Evolutionary conservation across 2,888 invertebrate genomes (phyloP).

Genomic region (Amphipyra tragopoginis): DNA sequence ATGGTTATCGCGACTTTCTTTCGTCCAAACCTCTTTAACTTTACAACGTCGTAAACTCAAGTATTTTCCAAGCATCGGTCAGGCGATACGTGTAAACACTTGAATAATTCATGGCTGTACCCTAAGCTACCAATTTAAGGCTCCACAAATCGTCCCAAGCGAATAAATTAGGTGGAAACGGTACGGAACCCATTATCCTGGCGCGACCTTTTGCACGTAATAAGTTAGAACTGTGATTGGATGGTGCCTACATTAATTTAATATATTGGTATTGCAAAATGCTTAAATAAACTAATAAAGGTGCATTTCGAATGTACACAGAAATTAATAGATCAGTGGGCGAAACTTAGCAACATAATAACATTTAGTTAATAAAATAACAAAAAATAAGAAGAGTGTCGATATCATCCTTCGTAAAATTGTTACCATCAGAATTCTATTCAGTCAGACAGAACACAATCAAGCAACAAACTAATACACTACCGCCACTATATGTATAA

Average conservation of each 20-base stretch:
- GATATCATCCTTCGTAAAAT: too few relatives aligned
- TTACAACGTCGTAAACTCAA: constrained; percentile 39
- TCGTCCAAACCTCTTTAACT: constrained; percentile 18
- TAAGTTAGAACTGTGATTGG: constrained; percentile 43
- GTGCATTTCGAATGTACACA: too few relatives aligned
- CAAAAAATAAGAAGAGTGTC: too few relatives aligned
- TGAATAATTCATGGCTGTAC: constrained; percentile 54
- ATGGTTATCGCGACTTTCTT: constrained; percentile 17
- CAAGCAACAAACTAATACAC: too few relatives aligned
- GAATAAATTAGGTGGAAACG: constrained; percentile 49
- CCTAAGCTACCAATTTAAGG: constrained; percentile 50
- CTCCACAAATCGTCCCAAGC: constrained; percentile 46
- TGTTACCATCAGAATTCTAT: too few relatives aligned
- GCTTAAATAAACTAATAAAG: too few relatives aligned
- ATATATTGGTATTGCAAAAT: too few relatives aligned
- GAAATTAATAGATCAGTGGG: too few relatives aligned
- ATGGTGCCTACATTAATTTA: constrained; percentile 1
- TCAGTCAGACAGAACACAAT: neutral
- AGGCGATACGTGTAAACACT: constrained; percentile 50
- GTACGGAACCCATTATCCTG: constrained; percentile 50
- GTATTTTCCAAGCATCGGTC: constrained; percentile 27
- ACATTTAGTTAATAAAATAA: too few relatives aligned
- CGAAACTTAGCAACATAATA: too few relatives aligned
- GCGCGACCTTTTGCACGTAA: constrained; percentile 39
- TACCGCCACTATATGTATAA: constrained; percentile 16